Base-by-base conservation (phyloP, 2,797 vertebrate species). In the Gephyroberyx darwinii region DNA sequence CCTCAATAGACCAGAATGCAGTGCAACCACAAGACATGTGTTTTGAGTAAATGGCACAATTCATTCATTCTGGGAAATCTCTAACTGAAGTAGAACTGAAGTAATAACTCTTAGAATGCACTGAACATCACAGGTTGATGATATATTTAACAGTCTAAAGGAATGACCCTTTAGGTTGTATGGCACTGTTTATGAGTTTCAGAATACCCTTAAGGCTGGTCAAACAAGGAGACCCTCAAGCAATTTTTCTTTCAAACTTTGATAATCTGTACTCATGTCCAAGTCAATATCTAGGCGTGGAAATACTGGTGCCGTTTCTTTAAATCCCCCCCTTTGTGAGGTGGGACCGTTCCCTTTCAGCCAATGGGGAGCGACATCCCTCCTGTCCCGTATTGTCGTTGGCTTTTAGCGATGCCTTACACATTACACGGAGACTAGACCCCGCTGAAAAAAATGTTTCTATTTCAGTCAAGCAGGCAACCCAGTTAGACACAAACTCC, bases 391-490 rank as follows among this genome's bases (percentile, higher is more conserved):
- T 33, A 6, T 72, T 71, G 6, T 74, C 14, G 92, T 91, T 93
- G 91, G 92, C 9, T 39, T 0, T 12, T 12, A 12, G 12, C 9
- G 6, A 3, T 87, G 89, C 86, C 89, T 83, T 51, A 13, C 80
- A 84, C 52, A 65, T 63, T 43, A 20, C n/a, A n/a, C 51, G 22
- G 48, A 20, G 33, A 14, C 26, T 69, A 43, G 69, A 82, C 74
- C 65, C 80, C 69, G 50, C 54, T 60, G 48, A 30, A 75, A 33
- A 7, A 81, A 69, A 68, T 54, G 71, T 65, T 84, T 84, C 84
- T 91, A 84, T 90, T 88, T 88, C 65, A 71, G 80, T 82, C 82
- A 20, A 70, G 45, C 70, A n/a, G 71, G 73, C 80, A 80, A 56
- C 17, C 79, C 63, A 74, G 59, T 58, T 75, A 20, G 10, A 13